phyloP scores from a whole-genome alignment of 2,797 vertebrate species.

The Odontamblyopus lacepedii region DNA sequence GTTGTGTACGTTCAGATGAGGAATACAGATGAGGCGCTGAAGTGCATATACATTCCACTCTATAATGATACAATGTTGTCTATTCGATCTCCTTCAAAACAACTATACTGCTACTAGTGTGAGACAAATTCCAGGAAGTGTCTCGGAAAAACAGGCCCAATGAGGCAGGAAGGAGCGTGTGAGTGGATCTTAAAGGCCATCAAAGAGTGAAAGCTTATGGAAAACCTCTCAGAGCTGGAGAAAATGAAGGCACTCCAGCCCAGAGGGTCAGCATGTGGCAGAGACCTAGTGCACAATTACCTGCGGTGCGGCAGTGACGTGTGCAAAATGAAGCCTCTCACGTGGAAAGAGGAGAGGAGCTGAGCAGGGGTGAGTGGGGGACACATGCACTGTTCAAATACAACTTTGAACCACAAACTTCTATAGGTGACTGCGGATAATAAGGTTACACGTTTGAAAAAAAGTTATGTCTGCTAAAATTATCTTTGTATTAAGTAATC shows the following conservation, averaged over 20 bases:
- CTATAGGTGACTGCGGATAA: not conserved
- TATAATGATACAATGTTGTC: slow-evolving; percentile 3
- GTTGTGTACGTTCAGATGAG: not conserved
- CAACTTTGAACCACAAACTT: no score
- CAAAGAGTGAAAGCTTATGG: slow-evolving; percentile 8
- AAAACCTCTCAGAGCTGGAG: slow-evolving; percentile 31
- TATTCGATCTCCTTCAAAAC: not conserved
- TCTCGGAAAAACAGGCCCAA: not conserved
- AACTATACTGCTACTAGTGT: not conserved
- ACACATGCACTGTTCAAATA: slow-evolving; percentile 2
- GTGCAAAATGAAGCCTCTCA: slow-evolving; percentile 54
- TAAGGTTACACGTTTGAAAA: not conserved
- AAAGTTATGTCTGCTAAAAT: no score
- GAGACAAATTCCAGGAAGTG: slow-evolving; percentile 3
- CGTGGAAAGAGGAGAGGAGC: slow-evolving; percentile 45
- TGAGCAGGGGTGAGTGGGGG: not conserved
- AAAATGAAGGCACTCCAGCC: slow-evolving; percentile 59
- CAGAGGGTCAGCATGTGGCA: slow-evolving; percentile 69
- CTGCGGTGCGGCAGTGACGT: slow-evolving; percentile 46
- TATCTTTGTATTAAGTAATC: no score
- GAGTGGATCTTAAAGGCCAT: slow-evolving; percentile 9
- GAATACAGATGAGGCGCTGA: not conserved
- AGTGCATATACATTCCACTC: not conserved
- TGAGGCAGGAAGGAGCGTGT: not conserved
- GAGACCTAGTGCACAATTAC: slow-evolving; percentile 72